Conservation (phyloP, 2,888 invertebrate genomes). For the Aspidiotus rigidus region DNA sequence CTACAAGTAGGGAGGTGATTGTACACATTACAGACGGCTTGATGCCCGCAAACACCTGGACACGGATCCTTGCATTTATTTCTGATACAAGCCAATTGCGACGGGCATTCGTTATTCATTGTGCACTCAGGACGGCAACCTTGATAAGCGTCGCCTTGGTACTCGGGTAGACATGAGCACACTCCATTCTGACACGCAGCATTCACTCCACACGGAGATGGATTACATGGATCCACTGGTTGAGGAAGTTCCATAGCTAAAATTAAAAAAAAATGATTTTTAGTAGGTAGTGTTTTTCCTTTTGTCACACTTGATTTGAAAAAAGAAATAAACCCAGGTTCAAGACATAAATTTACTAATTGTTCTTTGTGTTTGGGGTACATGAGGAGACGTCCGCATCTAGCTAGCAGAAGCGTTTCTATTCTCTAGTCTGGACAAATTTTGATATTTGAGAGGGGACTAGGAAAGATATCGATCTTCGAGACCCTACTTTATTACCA, state of each 20-base stretch:
- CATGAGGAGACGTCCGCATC: too few relatives aligned
- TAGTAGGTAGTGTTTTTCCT: too few relatives aligned
- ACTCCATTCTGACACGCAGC: slow-evolving; percentile 54
- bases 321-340: background rate
- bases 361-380: too few relatives aligned
- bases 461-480: too few relatives aligned
- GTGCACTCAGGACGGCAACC: slow-evolving; percentile 42
- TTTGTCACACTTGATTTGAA: background rate
- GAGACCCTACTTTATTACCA: too few relatives aligned
- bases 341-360: background rate
- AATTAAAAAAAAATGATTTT: slow-evolving; percentile 15
- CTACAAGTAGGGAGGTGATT: slow-evolving; percentile 45
- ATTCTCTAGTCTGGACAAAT: too few relatives aligned
- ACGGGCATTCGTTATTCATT: slow-evolving; percentile 41
- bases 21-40: slow-evolving; percentile 43
- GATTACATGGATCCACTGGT: slow-evolving; percentile 46
- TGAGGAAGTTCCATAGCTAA: slow-evolving; percentile 12
- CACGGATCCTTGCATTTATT: slow-evolving; percentile 43
- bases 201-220: slow-evolving; percentile 58
- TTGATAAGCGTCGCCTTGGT: slow-evolving; percentile 56
- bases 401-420: too few relatives aligned
- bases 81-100: slow-evolving; percentile 42
- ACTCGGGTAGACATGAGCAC: slow-evolving; percentile 62
- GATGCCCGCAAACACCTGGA: slow-evolving; percentile 41
- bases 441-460: background rate